Conservation (phyloP, 1,140 invertebrate species). For the Thaumatotibia leucotreta region DNA sequence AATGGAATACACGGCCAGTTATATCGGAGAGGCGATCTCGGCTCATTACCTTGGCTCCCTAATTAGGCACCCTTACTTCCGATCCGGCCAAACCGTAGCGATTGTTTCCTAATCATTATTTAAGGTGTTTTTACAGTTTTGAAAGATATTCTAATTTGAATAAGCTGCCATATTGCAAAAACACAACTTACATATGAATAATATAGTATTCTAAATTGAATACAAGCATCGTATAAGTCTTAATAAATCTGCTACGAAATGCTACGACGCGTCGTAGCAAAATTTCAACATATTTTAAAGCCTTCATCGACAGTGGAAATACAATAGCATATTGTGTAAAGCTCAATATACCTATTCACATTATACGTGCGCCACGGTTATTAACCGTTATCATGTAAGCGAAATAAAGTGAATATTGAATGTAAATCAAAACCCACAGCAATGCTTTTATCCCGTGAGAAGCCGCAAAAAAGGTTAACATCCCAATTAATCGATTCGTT, state of each 20-base stretch:
- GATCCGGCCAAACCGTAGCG: conserved; percentile 31
- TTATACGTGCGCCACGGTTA: neutral
- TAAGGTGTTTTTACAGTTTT: conserved; percentile 29
- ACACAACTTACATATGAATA: too few relatives aligned
- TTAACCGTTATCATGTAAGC: neutral
- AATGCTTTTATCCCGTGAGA: neutral
- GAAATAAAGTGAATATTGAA: neutral
- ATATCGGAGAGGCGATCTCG: conserved; percentile 72
- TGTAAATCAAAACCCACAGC: neutral
- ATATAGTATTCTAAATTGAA: too few relatives aligned
- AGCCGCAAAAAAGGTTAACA: conserved; percentile 1
- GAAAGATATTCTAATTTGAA: neutral
- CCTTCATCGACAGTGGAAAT: neutral
- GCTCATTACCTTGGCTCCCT: conserved; percentile 70
- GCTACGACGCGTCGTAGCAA: neutral
- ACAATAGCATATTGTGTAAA: neutral
- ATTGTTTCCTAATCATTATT: conserved; percentile 75
- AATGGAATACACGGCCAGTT: conserved; percentile 27
- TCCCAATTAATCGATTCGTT: conserved; percentile 13
- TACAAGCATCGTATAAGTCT: too few relatives aligned
- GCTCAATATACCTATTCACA: neutral
- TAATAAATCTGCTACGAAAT: neutral
- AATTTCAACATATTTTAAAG: neutral
- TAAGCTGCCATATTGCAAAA: too few relatives aligned
- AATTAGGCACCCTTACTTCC: conserved; percentile 68